Base-by-base conservation (phyloP, 2,888 invertebrate species). In the Amblyteles armatorius region DNA sequence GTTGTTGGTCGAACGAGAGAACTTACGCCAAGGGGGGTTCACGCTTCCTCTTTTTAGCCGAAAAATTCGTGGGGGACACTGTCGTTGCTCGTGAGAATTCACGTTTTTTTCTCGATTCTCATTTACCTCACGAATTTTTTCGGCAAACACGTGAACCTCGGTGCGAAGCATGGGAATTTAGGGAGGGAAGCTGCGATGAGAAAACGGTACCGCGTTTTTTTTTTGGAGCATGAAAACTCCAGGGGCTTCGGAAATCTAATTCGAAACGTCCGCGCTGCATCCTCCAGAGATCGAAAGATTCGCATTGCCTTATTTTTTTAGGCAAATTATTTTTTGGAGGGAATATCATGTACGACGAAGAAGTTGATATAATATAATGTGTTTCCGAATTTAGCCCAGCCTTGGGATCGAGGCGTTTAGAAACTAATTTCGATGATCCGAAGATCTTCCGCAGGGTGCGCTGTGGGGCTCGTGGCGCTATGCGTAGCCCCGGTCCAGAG, bases 21-120 rank as follows among this genome's bases (percentile, higher is more conserved):
- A 73, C 63, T 60, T 6, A 65, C 81, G 22, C 68, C 81, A 79
- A 81, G 82, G 73, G 84, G 83, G 69, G 60, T 36, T 79, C 76
- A 79, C 65, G 74, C 79, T 85, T 82, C 79, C 60, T 29, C 78
- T 57, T 55, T 60, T 33, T 67, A 73, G 78, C 19, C 36, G 74
- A 87, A 90, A 90, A 86, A 87, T 82, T 79, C 84, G 78, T 83
- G 86, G 80, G 79, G 79, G 85, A 85, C 82, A 48, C 29, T 48
- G 48, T 50, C 26, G 69, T 63, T 68, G 60, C 67, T 83, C 91
- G 91, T 91, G 91, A 91, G 91, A 91, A 91, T 88, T 80, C 83
- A 52, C 67, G 79, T 86, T 87, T 87, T 88, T 87, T 88, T 87
- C 84, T 48, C 50, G 44, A 79, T 50, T 79, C 72, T 71, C 71